These are phyloP conservation scores for Galemys pyrenaicus DNA, from an alignment of 2,113 vertebrate species.

Conservation along the genomic window DNA sequence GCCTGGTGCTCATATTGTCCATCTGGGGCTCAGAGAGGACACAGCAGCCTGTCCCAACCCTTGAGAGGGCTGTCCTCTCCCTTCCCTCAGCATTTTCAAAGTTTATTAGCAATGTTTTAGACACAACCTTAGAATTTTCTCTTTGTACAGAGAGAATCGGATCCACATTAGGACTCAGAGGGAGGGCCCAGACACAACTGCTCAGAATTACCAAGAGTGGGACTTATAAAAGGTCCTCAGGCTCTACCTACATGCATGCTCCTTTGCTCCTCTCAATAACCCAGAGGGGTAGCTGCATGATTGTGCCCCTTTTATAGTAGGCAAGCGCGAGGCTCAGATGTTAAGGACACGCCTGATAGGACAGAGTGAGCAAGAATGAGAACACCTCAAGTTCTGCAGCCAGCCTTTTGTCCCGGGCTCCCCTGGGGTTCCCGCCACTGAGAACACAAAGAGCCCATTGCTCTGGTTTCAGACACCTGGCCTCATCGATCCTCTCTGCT, in stretches of 20 bases:
- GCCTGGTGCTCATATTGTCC: background rate
- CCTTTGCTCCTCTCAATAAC: background rate
- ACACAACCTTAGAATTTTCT: background rate
- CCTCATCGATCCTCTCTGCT: background rate
- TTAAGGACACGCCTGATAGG: background rate
- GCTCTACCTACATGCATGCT: too few species aligned
- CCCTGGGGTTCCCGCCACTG: background rate
- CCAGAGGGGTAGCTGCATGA: background rate
- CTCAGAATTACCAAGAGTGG: background rate
- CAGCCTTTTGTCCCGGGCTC: background rate
- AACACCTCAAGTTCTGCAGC: background rate
- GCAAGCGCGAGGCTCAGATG: background rate
- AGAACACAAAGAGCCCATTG: background rate
- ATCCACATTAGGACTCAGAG: background rate
- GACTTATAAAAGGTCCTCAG: background rate
- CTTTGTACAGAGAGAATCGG: background rate
- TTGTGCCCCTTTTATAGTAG: background rate
- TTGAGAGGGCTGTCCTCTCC: background rate
- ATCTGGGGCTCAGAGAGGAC: background rate
- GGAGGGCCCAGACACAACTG: background rate
- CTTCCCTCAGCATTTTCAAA: background rate
- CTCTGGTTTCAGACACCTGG: background rate
- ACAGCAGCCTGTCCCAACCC: background rate
- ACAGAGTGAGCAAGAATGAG: background rate
- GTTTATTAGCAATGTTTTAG: background rate